Evolutionary conservation across 2,113 vertebrate genomes (phyloP).

Genomic region (Mobula hypostoma): DNA sequence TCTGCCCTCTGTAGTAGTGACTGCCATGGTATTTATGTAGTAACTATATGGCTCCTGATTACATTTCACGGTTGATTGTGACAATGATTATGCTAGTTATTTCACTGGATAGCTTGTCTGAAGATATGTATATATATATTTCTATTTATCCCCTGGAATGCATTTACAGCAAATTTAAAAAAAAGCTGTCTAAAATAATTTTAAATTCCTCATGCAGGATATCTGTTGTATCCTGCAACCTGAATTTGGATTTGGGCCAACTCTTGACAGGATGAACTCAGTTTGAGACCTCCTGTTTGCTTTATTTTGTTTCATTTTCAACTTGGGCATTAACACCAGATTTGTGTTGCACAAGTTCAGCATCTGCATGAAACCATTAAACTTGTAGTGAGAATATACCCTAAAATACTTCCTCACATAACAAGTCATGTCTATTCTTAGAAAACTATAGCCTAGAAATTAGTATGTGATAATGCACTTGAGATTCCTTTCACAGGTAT

Average conservation of each 20-base stretch:
- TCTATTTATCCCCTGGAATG: background rate
- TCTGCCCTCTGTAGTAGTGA: background rate
- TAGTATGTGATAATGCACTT: conserved; percentile 21
- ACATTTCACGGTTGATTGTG: background rate
- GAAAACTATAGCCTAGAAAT: conserved; percentile 23
- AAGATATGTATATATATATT: background rate
- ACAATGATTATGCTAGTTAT: background rate
- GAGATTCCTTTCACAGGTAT: background rate
- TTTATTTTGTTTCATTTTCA: background rate
- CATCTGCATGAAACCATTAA: background rate
- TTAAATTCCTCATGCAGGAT: background rate
- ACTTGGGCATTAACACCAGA: background rate
- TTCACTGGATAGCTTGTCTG: background rate
- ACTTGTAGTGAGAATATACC: background rate
- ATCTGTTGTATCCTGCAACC: background rate
- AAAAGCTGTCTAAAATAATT: background rate
- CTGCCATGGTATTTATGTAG: background rate
- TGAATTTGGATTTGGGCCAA: background rate
- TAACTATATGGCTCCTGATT: background rate
- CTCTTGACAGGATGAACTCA: background rate
- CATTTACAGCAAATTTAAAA: background rate
- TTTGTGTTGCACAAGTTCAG: background rate
- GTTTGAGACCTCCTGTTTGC: background rate
- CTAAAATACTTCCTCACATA: background rate
- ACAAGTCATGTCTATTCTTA: conserved; percentile 29